Percentiles rank a stretch among this genome's conserved stretches.
These are phyloP conservation scores for Drosophila cracens DNA, from an alignment of 2,888 invertebrate genomes.

Conservation along the genomic window DNA sequence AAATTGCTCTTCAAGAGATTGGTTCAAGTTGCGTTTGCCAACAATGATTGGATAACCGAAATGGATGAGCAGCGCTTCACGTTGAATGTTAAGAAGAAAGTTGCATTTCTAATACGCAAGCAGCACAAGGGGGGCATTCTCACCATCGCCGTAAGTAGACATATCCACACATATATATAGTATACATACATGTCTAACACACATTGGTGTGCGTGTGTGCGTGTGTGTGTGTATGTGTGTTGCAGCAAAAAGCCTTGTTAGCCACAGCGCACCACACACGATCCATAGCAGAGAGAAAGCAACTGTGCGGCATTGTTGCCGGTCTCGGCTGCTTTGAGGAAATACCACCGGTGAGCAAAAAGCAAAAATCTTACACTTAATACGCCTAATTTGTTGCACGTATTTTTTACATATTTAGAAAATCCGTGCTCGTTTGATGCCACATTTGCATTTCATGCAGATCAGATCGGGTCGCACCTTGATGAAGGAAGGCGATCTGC, in stretches of 20 bases:
- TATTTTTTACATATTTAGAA: slow-evolving; percentile 82
- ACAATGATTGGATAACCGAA: slow-evolving; percentile 52
- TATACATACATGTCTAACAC: neutral
- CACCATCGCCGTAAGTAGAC: slow-evolving; percentile 55
- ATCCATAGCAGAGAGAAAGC: slow-evolving; percentile 87
- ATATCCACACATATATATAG: neutral
- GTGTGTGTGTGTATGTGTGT: neutral
- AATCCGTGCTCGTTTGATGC: slow-evolving; percentile 87
- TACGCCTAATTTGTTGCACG: neutral
- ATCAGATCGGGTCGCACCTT: slow-evolving; percentile 87
- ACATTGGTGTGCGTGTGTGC: neutral
- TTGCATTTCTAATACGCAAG: slow-evolving; percentile 60
- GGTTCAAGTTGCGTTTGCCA: slow-evolving; percentile 43
- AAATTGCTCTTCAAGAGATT: slow-evolving; percentile 52
- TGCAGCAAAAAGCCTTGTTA: slow-evolving; percentile 88
- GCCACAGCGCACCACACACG: slow-evolving; percentile 86
- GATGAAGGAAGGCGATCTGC: slow-evolving; percentile 88
- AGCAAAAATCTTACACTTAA: neutral
- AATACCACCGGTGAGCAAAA: slow-evolving; percentile 86
- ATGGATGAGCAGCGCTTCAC: slow-evolving; percentile 49
- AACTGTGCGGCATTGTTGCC: slow-evolving; percentile 87
- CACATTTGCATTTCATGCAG: slow-evolving; percentile 88
- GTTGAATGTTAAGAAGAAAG: slow-evolving; percentile 65
- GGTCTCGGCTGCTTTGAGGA: slow-evolving; percentile 88
- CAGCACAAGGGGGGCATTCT: slow-evolving; percentile 63